phyloP scores from a whole-genome alignment of 2,888 invertebrate genomes.

The Spicauda simplicius region DNA sequence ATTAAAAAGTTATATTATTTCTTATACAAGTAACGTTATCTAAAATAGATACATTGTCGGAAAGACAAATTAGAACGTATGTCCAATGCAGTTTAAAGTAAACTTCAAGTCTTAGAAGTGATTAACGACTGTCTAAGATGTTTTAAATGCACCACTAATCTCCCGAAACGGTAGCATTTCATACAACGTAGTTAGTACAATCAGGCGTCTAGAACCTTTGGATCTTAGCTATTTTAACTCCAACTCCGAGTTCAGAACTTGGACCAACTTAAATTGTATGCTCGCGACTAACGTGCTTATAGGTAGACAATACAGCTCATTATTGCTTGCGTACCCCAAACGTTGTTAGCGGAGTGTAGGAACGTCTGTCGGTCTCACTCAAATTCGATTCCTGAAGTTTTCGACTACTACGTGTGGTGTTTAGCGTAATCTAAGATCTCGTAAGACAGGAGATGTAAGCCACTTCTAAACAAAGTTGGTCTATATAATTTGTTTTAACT shows the following conservation, averaged over 20 bases:
- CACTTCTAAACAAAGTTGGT: not conserved
- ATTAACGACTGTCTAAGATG: not conserved
- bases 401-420: constrained; percentile 41
- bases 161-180: constrained; percentile 11
- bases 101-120: not conserved
- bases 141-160: constrained; percentile 7
- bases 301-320: constrained; percentile 23
- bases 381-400: constrained; percentile 49
- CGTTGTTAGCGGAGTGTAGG: constrained; percentile 25
- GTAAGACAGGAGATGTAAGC: not conserved
- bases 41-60: no score
- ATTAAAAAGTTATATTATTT: no score
- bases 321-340: constrained; percentile 25
- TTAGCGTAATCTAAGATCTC: constrained; percentile 36
- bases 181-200: constrained; percentile 23
- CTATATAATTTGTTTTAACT: no score
- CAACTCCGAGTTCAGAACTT: constrained; percentile 29
- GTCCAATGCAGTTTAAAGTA: no score
- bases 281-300: constrained; percentile 23
- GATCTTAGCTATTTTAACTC: constrained; percentile 34
- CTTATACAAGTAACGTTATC: no score
- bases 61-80: no score
- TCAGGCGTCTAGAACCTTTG: constrained; percentile 25
- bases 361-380: constrained; percentile 39
- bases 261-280: constrained; percentile 3